Conservation (phyloP, 2,113 vertebrate genomes). For the Thoracochromis brauschi region DNA sequence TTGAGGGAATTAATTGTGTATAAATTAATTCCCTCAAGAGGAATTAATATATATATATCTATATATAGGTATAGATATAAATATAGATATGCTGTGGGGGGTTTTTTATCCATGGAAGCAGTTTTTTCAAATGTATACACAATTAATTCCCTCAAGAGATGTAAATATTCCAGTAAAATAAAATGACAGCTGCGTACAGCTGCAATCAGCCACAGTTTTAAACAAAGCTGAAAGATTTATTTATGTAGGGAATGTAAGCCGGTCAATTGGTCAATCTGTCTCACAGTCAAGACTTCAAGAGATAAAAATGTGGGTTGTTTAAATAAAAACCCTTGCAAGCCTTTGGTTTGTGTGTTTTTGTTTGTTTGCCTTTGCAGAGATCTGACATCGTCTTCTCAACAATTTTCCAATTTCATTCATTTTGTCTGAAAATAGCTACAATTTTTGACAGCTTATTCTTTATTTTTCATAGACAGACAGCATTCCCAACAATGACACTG, state of each 20-base stretch:
- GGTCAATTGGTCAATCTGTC: not conserved
- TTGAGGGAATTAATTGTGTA: no score
- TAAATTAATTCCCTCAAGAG: no score
- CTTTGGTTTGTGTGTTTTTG: not conserved
- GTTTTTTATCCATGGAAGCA: not conserved
- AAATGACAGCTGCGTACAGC: not conserved
- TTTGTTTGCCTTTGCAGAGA: not conserved
- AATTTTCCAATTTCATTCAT: not conserved
- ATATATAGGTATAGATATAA: accelerated
- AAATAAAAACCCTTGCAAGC: not conserved
- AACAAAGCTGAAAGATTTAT: not conserved
- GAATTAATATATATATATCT: accelerated
- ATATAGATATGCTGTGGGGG: accelerated
- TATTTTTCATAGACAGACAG: not conserved
- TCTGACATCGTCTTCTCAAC: not conserved
- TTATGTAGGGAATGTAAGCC: not conserved
- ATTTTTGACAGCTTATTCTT: not conserved
- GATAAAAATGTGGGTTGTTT: not conserved
- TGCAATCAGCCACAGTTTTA: not conserved
- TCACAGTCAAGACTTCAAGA: not conserved
- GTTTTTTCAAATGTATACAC: not conserved
- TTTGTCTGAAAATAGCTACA: not conserved
- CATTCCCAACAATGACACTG: not conserved
- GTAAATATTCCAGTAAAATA: not conserved
- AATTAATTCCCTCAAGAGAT: not conserved